These are phyloP conservation scores for Trematocara unimaculatum DNA, from an alignment of 2,113 vertebrate genomes.

Conservation along the genomic window DNA sequence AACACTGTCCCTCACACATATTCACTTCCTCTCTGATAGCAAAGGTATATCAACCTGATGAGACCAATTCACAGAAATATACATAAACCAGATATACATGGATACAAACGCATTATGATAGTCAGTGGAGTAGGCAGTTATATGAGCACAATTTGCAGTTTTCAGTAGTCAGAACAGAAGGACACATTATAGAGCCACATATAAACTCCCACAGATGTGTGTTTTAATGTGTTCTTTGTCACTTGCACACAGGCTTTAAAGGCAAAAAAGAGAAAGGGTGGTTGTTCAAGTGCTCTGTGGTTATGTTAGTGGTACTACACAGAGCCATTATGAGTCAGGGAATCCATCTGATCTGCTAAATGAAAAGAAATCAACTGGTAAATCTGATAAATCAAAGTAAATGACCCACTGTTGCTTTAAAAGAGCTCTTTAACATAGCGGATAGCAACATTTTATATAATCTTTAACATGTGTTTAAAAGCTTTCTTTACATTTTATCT, in stretches of 20 bases:
- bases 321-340: background rate
- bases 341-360: background rate
- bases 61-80: conserved; percentile 21
- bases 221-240: background rate
- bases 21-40: conserved; percentile 8
- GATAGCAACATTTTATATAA: background rate
- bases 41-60: background rate
- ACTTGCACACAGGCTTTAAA: background rate
- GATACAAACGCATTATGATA: background rate
- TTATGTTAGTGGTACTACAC: background rate
- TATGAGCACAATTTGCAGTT: background rate
- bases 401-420: background rate
- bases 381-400: background rate
- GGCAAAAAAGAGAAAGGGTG: background rate
- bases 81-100: background rate
- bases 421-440: background rate
- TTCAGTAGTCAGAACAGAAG: background rate
- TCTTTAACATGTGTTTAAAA: background rate
- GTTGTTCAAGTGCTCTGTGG: background rate
- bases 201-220: background rate
- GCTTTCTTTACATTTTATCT: background rate
- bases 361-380: background rate
- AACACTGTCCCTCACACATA: background rate
- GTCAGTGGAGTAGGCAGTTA: background rate
- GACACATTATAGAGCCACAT: background rate